phyloP scores from a whole-genome alignment of 2,113 vertebrate species.

The Rostratula benghalensis region DNA sequence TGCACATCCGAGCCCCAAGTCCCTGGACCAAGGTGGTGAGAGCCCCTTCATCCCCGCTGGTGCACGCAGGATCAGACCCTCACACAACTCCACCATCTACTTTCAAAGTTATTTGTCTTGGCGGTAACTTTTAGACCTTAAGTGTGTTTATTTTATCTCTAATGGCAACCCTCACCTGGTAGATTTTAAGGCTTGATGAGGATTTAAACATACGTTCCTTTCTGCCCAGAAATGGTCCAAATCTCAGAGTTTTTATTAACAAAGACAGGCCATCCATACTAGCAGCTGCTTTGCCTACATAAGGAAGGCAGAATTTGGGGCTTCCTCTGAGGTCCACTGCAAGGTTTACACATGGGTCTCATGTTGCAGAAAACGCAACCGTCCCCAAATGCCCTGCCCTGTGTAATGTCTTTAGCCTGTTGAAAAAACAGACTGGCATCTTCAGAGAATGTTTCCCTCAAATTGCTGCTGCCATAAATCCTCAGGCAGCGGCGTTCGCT shows the following conservation, averaged over 20 bases:
- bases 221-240: neutral
- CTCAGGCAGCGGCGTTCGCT: accelerated
- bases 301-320: neutral
- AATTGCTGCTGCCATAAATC: neutral
- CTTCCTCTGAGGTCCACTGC: accelerated
- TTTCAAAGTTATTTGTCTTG: neutral
- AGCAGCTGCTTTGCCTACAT: neutral
- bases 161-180: neutral
- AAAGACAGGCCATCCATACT: neutral
- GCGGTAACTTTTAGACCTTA: neutral
- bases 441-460: neutral
- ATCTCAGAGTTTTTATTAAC: neutral
- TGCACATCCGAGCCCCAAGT: neutral
- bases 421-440: neutral
- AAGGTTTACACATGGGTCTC: neutral
- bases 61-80: neutral
- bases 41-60: neutral
- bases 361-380: neutral
- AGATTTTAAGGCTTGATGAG: neutral
- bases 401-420: neutral
- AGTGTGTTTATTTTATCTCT: neutral
- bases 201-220: neutral
- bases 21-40: neutral
- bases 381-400: neutral
- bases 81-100: neutral